These are phyloP conservation scores for Bathynomus jamesi DNA, from an alignment of 1,140 invertebrate species.

Conservation along the genomic window DNA sequence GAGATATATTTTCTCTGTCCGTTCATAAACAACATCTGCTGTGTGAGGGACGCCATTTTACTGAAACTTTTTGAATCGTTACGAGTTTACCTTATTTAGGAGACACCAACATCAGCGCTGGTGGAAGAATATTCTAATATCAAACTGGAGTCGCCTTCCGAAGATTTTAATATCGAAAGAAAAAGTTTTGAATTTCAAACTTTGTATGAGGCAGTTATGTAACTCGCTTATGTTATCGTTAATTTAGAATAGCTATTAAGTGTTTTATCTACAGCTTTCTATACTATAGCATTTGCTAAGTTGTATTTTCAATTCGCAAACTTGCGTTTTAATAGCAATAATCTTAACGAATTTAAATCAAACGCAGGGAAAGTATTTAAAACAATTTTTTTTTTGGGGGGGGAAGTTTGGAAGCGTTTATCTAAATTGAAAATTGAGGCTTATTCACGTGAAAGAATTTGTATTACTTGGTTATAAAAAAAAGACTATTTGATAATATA, in stretches of 20 bases:
- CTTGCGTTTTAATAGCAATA: no score
- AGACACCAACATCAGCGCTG: background rate
- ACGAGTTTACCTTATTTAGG: constrained; percentile 1
- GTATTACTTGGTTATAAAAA: no score
- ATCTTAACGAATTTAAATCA: no score
- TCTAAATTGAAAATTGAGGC: no score
- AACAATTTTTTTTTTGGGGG: no score
- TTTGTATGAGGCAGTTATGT: background rate
- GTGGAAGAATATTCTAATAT: background rate
- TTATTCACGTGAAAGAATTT: no score
- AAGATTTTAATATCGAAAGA: background rate
- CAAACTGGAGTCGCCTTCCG: background rate
- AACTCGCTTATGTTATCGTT: background rate
- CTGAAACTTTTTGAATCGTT: background rate
- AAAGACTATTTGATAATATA: no score
- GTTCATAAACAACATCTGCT: background rate
- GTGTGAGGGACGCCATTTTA: background rate
- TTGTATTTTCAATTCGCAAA: no score
- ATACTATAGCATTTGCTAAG: background rate
- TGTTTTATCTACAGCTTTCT: constrained; percentile 1
- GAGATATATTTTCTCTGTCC: background rate
- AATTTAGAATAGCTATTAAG: background rate
- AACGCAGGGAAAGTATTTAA: no score
- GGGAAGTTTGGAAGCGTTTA: no score
- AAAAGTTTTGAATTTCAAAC: background rate